A percentile compares a stretch with the other conserved stretches of the same genome.
Conservation (phyloP, 2,797 vertebrate species). For the Thunnus albacares region DNA sequence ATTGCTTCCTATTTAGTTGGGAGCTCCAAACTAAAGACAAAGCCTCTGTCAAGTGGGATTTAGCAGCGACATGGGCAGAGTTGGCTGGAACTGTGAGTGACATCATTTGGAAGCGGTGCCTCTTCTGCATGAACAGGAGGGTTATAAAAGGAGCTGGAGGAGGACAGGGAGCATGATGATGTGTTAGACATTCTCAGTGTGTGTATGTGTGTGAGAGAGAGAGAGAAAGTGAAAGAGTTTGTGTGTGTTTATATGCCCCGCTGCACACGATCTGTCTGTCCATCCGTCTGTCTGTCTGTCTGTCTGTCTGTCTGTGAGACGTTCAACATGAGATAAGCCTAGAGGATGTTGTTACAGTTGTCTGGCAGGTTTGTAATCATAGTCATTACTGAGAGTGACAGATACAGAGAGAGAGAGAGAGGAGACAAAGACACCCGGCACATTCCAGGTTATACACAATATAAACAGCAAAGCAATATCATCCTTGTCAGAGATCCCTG, state of each 20-base stretch:
- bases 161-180: slow-evolving; percentile 40
- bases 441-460: slow-evolving; percentile 27
- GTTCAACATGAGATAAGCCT: slow-evolving; percentile 72
- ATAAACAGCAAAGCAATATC: slow-evolving; percentile 23
- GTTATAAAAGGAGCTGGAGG: slow-evolving; percentile 59
- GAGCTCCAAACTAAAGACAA: slow-evolving; percentile 68
- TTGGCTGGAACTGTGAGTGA: slow-evolving; percentile 70
- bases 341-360: slow-evolving; percentile 62
- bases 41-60: slow-evolving; percentile 80
- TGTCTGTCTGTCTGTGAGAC: slow-evolving; percentile 53
- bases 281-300: slow-evolving; percentile 44
- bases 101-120: slow-evolving; percentile 74
- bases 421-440: slow-evolving; percentile 11
- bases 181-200: slow-evolving; percentile 37
- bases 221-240: background rate
- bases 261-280: slow-evolving; percentile 45
- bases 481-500: slow-evolving; percentile 25
- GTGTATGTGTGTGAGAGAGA: slow-evolving; percentile 20
- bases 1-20: slow-evolving; percentile 57
- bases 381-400: slow-evolving; percentile 38
- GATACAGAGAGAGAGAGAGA: slow-evolving; percentile 10
- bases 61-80: slow-evolving; percentile 70
- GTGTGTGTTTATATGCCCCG: slow-evolving; percentile 21
- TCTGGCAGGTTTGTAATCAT: slow-evolving; percentile 74
- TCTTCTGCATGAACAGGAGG: slow-evolving; percentile 62